Evolutionary conservation across 1,140 invertebrate genomes (phyloP), one percentile per base, ranked within the genome.

Genomic region (Pseudachorutes palmiensis): DNA sequence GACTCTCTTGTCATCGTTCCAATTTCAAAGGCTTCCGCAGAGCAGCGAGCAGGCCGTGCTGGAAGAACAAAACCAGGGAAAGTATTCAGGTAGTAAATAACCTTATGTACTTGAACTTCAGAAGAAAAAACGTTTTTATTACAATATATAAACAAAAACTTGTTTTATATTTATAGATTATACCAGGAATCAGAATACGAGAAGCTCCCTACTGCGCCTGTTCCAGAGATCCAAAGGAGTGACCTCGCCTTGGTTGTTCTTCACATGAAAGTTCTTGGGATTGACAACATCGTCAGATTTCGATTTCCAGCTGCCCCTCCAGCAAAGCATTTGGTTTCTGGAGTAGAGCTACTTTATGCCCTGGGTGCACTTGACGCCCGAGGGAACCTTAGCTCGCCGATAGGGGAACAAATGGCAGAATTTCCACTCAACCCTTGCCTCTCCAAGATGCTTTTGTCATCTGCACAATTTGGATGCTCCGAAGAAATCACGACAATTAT

Each of bases 191-290:
- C 82, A 68, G 87, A 88, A 30, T 96, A 84, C 76, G 76, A 86
- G 0, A 86, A 88, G 64, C 75, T 98, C 9, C 78, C 84, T 0
- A 77, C 80, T 0, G 81, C 84, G 24, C 89, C 88, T 0, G 86
- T 91, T 2, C 94, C 96, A 0, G 95, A 99, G 82, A 95, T 99
- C 84, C 90, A 92, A 72, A 78, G 97, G 29, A 88, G 86, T 58
- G 92, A 96, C 76, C 79, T 99, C 58, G 87, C 91, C 9, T 83
- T 85, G 1, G 87, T 90, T 1, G 83, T 99, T 51, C 78, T 99
- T 1, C 93, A 96, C 77, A 76, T 99, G 9, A 98, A 98, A 81
- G 93, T 95, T 2, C 78, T 99, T 0, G 96, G 96, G 0, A 94
- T 99, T 62, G 85, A 90, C 66, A 98, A 98, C 77, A 83, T 92